phyloP scores from a whole-genome alignment of 2,113 vertebrate genomes.

The Corythornis madagascariensis region DNA sequence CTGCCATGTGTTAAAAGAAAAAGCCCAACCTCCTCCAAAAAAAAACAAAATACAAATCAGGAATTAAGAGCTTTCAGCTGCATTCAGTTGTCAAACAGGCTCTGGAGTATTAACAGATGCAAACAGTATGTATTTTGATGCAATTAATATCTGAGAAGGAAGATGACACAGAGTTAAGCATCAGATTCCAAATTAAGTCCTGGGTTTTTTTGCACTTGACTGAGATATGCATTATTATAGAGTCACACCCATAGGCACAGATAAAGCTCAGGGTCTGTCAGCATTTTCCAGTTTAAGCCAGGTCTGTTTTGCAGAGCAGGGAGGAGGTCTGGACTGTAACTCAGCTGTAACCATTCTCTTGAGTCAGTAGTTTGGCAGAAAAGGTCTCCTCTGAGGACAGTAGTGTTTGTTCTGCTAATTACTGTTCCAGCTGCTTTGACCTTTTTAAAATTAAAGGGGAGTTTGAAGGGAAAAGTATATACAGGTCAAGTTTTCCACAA shows the following conservation, averaged over 20 bases:
- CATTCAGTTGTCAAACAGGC: conserved; percentile 42
- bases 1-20: not conserved
- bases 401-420: conserved; percentile 1
- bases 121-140: not conserved
- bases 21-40: not conserved
- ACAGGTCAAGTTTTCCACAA: not conserved
- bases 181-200: not conserved
- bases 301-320: not conserved
- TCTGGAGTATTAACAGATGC: conserved; percentile 46
- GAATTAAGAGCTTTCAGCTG: conserved; percentile 62
- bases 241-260: not conserved
- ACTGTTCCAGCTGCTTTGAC: not conserved
- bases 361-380: not conserved
- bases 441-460: not conserved
- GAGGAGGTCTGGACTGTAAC: not conserved
- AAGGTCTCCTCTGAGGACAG: not conserved
- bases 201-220: not conserved
- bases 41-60: not conserved
- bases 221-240: not conserved
- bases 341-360: not conserved
- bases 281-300: not conserved
- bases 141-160: not conserved
- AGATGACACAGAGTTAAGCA: not conserved
- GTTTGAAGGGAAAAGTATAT: not conserved
- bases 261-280: not conserved